Evolutionary conservation across 2,888 invertebrate genomes (phyloP).

Genomic region (Rhagophthalmus giganteus): DNA sequence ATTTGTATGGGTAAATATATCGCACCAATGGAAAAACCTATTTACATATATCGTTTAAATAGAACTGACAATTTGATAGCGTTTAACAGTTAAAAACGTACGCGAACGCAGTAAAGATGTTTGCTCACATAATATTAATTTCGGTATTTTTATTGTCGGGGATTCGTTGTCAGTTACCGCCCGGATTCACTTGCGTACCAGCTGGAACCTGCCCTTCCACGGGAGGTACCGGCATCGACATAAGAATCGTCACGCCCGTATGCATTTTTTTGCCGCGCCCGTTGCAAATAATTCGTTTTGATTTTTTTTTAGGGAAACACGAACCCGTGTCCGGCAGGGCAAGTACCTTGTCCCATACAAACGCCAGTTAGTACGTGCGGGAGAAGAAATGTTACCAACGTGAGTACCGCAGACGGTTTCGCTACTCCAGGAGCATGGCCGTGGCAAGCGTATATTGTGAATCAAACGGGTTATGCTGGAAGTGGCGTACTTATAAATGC

Average conservation of each 20-base stretch:
- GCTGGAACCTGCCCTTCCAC: conserved; percentile 41
- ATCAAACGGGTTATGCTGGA: conserved; percentile 61
- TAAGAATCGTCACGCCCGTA: conserved; percentile 45
- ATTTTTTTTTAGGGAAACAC: conserved; percentile 12
- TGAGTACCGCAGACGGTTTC: conserved; percentile 57
- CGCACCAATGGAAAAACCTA: conserved; percentile 7
- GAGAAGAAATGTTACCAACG: conserved; percentile 51
- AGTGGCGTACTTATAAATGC: conserved; percentile 72
- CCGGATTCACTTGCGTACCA: conserved; percentile 42
- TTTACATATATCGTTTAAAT: conserved; percentile 1
- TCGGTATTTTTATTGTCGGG: conserved; percentile 3
- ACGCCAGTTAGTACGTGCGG: conserved; percentile 52
- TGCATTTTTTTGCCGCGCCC: too few relatives aligned
- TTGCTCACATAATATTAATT: conserved; percentile 1
- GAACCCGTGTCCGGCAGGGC: conserved; percentile 42
- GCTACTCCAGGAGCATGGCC: conserved; percentile 72
- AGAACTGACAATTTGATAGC: conserved; percentile 5
- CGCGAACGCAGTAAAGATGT: conserved; percentile 8
- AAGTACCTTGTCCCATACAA: conserved; percentile 42
- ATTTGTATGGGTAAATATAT: conserved; percentile 7
- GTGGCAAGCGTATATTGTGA: conserved; percentile 64
- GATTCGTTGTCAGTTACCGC: conserved; percentile 15
- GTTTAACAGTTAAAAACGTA: conserved; percentile 2
- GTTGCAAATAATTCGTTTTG: too few relatives aligned
- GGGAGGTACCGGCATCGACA: conserved; percentile 43